Base-by-base conservation (phyloP, 2,797 vertebrate species). In the Pseudopleuronectes americanus region DNA sequence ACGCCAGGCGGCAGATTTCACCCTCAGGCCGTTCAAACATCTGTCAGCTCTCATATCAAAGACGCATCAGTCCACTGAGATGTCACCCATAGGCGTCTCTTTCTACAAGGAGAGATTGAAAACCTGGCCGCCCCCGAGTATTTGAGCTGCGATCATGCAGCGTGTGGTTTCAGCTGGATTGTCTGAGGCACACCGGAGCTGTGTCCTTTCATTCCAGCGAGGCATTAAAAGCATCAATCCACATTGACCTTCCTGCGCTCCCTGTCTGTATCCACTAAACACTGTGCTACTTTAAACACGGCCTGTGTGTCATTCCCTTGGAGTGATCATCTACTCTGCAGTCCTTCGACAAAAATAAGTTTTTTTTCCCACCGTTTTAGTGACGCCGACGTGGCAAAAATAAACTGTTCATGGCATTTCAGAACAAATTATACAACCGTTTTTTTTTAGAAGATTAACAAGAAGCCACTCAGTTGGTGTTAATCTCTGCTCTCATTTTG, bases 21-120 rank as follows among this genome's bases (percentile, higher is more conserved):
- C 74, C 89, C 84, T 41, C 26, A 0, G 81, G 90, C 28, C 43
- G 8, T 4, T 17, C 55, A 64, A 85, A 83, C 87, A 88, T 85
- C 87, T 89, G 84, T 71, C 59, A 38, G 85, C 72, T 92, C 82
- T 58, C 41, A 89, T 91, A 91, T 90, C 89, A 92, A 92, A 92
- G 87, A 76, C 69, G 68, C 65, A 77, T 78, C 43, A 24, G 59
- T 64, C 75, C 52, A 54, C 61, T 21, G 61, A 84, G 62, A 52
- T 70, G 78, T 84, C 84, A 84, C 78, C 79, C 69, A 22, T 33
- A 71, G 79, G 72, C 45, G 2, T 78, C 41, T 43, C 22, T 6
- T 69, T 81, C 74, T 71, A 53, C 62, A 26, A 6, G 16, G 7
- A 47, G 54, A 76, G 68, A 78, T 78, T 26, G 13, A 84, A 76